Conservation (phyloP, 2,888 invertebrate species). For the Augiades crinisus region DNA sequence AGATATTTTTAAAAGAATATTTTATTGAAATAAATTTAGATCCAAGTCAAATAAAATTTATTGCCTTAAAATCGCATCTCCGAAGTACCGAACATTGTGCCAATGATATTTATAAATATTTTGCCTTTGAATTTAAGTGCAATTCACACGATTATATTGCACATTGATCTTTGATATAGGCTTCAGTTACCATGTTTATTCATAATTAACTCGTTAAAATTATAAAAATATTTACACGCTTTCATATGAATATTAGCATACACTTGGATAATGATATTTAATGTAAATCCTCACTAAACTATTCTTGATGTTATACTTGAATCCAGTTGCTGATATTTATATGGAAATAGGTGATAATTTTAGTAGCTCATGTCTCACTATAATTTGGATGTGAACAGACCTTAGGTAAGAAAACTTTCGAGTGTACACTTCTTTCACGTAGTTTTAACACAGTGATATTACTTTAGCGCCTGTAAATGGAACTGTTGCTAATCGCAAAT, state of each 20-base stretch:
- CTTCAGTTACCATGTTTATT: slow-evolving; percentile 63
- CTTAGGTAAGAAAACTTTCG: slow-evolving; percentile 42
- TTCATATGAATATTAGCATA: slow-evolving; percentile 15
- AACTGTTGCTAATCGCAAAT: slow-evolving; percentile 18
- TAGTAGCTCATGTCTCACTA: not conserved
- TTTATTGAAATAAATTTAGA: too few relatives aligned
- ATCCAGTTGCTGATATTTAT: too few relatives aligned
- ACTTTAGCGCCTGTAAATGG: slow-evolving; percentile 45
- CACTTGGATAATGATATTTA: not conserved
- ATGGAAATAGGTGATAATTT: too few relatives aligned
- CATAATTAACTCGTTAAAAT: slow-evolving; percentile 31
- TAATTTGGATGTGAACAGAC: not conserved
- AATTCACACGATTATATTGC: not conserved
- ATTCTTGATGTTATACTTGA: too few relatives aligned
- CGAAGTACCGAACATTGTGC: slow-evolving; percentile 18
- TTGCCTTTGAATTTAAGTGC: slow-evolving; percentile 27
- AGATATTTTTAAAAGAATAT: too few relatives aligned
- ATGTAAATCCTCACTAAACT: not conserved
- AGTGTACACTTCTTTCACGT: slow-evolving; percentile 40
- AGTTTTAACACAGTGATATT: slow-evolving; percentile 66
- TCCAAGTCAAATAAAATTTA: not conserved
- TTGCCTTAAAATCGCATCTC: not conserved
- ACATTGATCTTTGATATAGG: slow-evolving; percentile 36
- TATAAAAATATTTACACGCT: slow-evolving; percentile 35
- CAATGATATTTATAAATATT: slow-evolving; percentile 11